Conservation (phyloP, 2,797 vertebrate species). For the Australoheros facetus region DNA sequence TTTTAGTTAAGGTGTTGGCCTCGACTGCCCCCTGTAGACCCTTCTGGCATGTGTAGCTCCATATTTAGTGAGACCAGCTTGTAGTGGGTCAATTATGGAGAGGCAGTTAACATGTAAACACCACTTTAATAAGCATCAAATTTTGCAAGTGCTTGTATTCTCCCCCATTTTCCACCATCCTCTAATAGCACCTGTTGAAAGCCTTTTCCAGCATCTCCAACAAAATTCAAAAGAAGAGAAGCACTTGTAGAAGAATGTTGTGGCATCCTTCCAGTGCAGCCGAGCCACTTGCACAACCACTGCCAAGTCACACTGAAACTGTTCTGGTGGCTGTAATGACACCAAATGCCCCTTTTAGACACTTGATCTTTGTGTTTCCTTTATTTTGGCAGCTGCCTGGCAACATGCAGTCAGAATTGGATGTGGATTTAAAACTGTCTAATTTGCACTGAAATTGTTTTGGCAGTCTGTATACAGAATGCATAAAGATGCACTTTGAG, state of each 20-base stretch:
- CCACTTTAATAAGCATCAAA: constrained; percentile 34
- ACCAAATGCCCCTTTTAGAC: constrained; percentile 73
- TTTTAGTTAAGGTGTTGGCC: background rate
- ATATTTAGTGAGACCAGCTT: constrained; percentile 26
- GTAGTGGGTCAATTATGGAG: constrained; percentile 29
- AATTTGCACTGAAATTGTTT: constrained; percentile 49
- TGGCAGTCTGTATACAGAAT: constrained; percentile 2
- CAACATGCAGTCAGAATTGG: constrained; percentile 58
- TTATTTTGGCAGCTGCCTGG: constrained; percentile 71
- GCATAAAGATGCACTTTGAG: constrained; percentile 23
- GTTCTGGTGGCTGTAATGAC: constrained; percentile 72
- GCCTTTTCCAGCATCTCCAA: constrained; percentile 47
- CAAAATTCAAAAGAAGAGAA: constrained; percentile 63
- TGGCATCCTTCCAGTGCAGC: constrained; percentile 70
- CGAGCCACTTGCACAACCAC: constrained; percentile 53
- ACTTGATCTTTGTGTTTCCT: constrained; percentile 74
- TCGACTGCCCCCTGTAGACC: background rate
- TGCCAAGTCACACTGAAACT: constrained; percentile 71
- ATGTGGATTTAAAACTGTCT: constrained; percentile 44
- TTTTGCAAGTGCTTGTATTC: constrained; percentile 44
- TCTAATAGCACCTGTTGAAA: constrained; percentile 59
- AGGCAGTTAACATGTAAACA: constrained; percentile 43
- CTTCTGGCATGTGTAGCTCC: constrained; percentile 12
- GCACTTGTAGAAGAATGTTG: constrained; percentile 64
- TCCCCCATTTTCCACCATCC: constrained; percentile 33